phyloP scores from a whole-genome alignment of 2,888 invertebrate species.

The Alitta virens region DNA sequence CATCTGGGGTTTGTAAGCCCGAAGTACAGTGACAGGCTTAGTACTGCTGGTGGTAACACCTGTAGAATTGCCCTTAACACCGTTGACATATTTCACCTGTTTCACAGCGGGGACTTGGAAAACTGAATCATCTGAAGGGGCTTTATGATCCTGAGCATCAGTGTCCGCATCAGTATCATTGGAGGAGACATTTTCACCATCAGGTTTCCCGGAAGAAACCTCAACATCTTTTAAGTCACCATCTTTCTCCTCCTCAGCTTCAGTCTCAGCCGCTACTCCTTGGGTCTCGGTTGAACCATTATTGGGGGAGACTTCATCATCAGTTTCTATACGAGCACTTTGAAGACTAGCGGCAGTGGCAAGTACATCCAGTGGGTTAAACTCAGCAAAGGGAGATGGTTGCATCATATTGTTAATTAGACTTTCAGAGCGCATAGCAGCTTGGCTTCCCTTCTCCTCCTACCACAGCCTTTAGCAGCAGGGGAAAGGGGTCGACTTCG shows the following conservation, averaged over 20 bases:
- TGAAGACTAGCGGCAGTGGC: slow-evolving; percentile 15
- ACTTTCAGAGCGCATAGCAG: not conserved
- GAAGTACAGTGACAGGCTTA: not conserved
- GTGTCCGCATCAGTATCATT: not conserved
- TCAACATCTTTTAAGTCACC: slow-evolving; percentile 2
- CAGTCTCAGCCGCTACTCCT: not conserved
- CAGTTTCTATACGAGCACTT: not conserved
- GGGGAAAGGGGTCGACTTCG: no score
- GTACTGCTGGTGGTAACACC: not conserved
- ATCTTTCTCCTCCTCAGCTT: slow-evolving; percentile 4
- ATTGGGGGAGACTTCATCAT: not conserved
- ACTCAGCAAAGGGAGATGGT: slow-evolving; percentile 11
- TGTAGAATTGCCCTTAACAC: not conserved
- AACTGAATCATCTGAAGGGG: not conserved
- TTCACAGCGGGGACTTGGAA: not conserved
- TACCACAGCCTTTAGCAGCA: no score
- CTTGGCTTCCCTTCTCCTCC: no score
- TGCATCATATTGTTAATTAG: slow-evolving; percentile 15
- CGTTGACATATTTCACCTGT: not conserved
- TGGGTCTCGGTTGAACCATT: no score
- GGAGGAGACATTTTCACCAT: not conserved
- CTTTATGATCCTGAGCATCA: not conserved
- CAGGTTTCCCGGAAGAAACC: not conserved
- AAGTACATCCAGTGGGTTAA: slow-evolving; percentile 14
- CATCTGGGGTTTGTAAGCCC: slow-evolving; percentile 4